Evolutionary conservation across 2,113 vertebrate species (phyloP), one percentile per base, ranked within the genome.

Genomic region (Cyprinus carpio): DNA sequence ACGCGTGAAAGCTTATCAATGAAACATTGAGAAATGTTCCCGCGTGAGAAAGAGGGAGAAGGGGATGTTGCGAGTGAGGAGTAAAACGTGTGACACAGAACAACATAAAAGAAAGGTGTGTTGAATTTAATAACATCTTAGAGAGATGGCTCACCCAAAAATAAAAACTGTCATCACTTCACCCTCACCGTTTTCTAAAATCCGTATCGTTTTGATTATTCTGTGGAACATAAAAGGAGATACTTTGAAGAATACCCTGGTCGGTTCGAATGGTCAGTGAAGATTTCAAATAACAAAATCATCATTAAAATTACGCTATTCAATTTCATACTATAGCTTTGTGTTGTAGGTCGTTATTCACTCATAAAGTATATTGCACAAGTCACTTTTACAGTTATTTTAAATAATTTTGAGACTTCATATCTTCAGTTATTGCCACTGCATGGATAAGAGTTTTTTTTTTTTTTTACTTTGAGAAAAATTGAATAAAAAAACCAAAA

Each of bases 11-110:
- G 75, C 83, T 69, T 82, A 69, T 82, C 80, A 69, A 82, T 71
- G 43, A 65, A 84, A 51, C n/a, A n/a, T n/a, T n/a, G n/a, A n/a
- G 16, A 54, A 60, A 31, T 71, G 84, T 89, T 84, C 75, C 80
- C 69, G 87, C 71, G 37, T 80, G 89, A 80, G 89, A 72, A 89
- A 81, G 89, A 58, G 5, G 49, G 18, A 49, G 3, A 18, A 20
- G 6, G 4, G 1, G 67, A 2, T 40, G 40, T 9, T 40, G 40
- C 7, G 40, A 40, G 9, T 9, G 1, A 7, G 40, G 7, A 9
- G 69, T 23, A 11, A 4, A 71, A 37, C 31, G 16, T 18, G 9
- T 71, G 20, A n/a, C 9, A 34, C 16, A 69, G 16, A 65, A 29
- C 25, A 27, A 15, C 27, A 25, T n/a, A n/a, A 9, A 69, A 37